phyloP scores from a whole-genome alignment of 2,797 vertebrate genomes.

The Sebastes paucispinis region DNA sequence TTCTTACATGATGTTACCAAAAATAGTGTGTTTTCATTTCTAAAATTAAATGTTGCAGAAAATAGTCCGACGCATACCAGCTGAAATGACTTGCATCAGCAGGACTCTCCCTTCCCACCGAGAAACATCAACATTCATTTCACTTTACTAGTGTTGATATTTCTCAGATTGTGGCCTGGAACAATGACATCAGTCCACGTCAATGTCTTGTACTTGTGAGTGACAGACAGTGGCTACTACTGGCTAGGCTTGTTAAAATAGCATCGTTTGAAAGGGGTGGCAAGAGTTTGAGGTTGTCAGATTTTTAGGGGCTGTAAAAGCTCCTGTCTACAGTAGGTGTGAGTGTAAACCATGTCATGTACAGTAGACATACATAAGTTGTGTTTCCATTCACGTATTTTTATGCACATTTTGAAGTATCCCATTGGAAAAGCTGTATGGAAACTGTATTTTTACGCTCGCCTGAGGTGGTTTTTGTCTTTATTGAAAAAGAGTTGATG shows the following conservation, averaged over 20 bases:
- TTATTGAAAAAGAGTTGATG: no score
- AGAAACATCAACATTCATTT: slow-evolving; percentile 68
- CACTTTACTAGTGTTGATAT: slow-evolving; percentile 69
- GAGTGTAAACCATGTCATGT: neutral
- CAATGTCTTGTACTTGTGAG: slow-evolving; percentile 31
- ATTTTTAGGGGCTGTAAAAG: slow-evolving; percentile 3
- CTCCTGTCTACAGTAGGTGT: neutral
- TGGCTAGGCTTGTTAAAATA: slow-evolving; percentile 36
- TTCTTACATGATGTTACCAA: slow-evolving; percentile 43
- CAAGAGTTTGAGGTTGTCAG: slow-evolving; percentile 10
- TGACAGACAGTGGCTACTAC: slow-evolving; percentile 47
- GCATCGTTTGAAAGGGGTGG: slow-evolving; percentile 5
- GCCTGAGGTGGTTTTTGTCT: no score
- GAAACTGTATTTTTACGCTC: no score
- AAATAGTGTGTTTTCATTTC: slow-evolving; percentile 65
- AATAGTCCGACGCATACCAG: slow-evolving; percentile 42
- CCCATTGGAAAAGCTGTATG: no score
- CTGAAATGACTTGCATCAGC: slow-evolving; percentile 58
- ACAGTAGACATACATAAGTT: neutral
- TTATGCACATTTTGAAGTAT: no score
- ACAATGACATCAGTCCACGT: slow-evolving; percentile 61
- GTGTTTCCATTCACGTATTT: no score
- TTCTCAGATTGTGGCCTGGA: slow-evolving; percentile 64
- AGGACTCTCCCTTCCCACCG: slow-evolving; percentile 23
- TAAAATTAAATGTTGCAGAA: slow-evolving; percentile 68